These are phyloP conservation scores for Aegotheles bennettii DNA, from an alignment of 2,113 vertebrate species.

Conservation along the genomic window DNA sequence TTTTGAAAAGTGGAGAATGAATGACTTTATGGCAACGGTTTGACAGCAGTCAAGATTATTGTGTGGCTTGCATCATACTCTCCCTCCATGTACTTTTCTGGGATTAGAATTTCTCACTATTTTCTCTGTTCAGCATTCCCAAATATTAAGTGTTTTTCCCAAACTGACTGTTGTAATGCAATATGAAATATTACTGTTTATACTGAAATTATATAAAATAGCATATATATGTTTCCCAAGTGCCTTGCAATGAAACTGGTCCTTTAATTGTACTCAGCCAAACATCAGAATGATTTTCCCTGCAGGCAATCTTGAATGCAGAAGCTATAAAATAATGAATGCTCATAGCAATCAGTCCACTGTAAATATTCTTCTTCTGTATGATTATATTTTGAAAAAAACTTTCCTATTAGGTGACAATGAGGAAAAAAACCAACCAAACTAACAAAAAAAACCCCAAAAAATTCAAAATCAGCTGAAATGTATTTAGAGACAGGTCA, in stretches of 20 bases:
- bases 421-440: background rate
- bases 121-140: background rate
- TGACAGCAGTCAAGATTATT: background rate
- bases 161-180: background rate
- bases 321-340: background rate
- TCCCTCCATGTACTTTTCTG: background rate
- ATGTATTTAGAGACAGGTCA: background rate
- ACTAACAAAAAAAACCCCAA: background rate
- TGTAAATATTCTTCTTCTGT: background rate
- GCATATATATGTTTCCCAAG: background rate
- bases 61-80: background rate
- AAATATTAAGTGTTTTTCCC: background rate
- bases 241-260: background rate
- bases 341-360: background rate
- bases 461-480: background rate
- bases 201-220: background rate
- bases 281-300: background rate
- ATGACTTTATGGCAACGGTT: accelerated
- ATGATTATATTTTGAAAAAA: background rate
- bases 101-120: background rate
- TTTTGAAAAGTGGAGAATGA: background rate
- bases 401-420: background rate
- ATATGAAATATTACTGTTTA: background rate
- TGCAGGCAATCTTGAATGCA: background rate
- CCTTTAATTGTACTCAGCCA: background rate